These are phyloP conservation scores for Falco berigora DNA, from an alignment of 2,797 vertebrate species.

Conservation along the genomic window DNA sequence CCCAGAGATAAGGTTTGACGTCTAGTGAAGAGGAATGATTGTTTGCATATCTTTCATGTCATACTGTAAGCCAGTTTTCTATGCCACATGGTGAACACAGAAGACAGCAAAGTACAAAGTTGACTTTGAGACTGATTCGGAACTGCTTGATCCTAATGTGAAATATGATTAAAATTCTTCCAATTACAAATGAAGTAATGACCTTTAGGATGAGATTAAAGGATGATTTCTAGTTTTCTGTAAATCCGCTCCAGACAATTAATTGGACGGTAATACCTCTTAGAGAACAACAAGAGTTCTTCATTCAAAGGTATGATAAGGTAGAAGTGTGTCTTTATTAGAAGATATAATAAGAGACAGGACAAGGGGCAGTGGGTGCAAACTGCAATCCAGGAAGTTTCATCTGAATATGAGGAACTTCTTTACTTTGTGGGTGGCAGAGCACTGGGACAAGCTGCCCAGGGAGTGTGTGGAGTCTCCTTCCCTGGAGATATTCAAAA, in stretches of 20 bases:
- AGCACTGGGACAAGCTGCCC: no score
- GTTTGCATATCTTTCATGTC: background rate
- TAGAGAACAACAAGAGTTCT: background rate
- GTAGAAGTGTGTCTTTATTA: background rate
- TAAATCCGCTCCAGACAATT: background rate
- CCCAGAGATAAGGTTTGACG: background rate
- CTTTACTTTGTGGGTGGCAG: no score
- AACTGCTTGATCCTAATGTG: background rate
- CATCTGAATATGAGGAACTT: no score
- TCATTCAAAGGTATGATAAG: background rate
- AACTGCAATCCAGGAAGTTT: no score
- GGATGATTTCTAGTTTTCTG: background rate
- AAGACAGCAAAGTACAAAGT: background rate
- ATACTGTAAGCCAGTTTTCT: background rate
- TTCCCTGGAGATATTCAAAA: no score
- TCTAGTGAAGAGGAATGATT: background rate
- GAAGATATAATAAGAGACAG: background rate
- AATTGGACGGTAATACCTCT: background rate
- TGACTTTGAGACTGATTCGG: background rate
- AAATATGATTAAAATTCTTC: background rate
- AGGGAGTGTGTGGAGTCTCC: no score
- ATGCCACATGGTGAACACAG: background rate
- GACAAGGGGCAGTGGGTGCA: no score
- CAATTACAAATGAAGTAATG: background rate
- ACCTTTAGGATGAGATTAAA: background rate